Percentiles rank a stretch among this genome's conserved stretches.
These are phyloP conservation scores for Yoshiicerus persimilis DNA, from an alignment of 1,140 invertebrate genomes.

Conservation along the genomic window DNA sequence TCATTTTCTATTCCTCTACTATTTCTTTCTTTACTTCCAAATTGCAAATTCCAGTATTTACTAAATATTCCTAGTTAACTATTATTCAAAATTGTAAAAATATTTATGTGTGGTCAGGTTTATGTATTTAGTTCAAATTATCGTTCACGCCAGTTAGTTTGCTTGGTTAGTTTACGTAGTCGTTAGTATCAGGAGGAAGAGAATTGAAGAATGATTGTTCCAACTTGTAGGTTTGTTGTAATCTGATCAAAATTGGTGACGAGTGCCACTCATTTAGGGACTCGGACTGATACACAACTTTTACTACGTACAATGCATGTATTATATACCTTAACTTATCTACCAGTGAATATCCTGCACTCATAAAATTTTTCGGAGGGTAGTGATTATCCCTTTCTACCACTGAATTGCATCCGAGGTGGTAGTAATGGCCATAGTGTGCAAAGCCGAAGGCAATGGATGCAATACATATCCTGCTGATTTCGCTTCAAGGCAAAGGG, in stretches of 20 bases:
- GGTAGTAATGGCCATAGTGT: background rate
- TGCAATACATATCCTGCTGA: background rate
- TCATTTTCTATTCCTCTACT: background rate
- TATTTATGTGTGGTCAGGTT: too few species aligned
- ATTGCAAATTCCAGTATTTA: too few species aligned
- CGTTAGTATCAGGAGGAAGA: background rate
- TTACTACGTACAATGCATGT: background rate
- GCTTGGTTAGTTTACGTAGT: background rate
- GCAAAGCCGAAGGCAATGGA: background rate
- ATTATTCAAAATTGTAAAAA: too few species aligned
- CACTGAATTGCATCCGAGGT: background rate
- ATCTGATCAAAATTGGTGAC: constrained; percentile 2
- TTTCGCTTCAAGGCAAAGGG: background rate
- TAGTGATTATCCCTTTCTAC: background rate
- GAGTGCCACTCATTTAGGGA: background rate
- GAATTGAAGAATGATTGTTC: background rate
- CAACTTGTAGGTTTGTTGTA: background rate
- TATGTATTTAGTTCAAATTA: too few species aligned
- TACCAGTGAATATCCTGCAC: background rate
- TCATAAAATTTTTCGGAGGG: background rate
- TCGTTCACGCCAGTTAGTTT: background rate
- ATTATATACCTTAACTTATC: background rate
- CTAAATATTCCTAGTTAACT: too few species aligned
- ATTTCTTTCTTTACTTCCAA: too few species aligned
- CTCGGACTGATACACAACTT: background rate